A percentile compares a stretch with the other conserved stretches of the same genome.
phyloP scores from a whole-genome alignment of 1,140 invertebrate species.

The Aphaenogaster rudis region DNA sequence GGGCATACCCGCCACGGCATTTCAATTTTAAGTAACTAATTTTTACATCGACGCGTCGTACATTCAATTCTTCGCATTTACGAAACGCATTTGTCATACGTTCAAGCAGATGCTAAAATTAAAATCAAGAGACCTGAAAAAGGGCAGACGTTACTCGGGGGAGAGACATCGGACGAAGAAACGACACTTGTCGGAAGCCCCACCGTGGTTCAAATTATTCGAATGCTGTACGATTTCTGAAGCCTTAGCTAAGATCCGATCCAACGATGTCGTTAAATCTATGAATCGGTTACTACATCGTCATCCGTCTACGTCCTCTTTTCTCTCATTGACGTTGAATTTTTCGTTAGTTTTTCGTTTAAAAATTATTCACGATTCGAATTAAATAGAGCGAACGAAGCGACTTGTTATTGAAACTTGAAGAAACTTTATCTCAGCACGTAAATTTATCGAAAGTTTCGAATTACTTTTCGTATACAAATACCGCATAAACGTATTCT shows the following conservation, averaged over 20 bases:
- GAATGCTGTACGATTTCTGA: slow-evolving; percentile 86
- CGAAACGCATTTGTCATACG: slow-evolving; percentile 1
- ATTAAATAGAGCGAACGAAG: neutral
- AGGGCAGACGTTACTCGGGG: slow-evolving; percentile 2
- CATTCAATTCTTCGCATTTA: neutral
- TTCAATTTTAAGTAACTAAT: slow-evolving; percentile 37
- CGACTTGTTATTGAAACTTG: slow-evolving; percentile 5
- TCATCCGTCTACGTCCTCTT: neutral
- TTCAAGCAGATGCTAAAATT: neutral
- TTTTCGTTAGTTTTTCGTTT: neutral
- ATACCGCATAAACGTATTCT: slow-evolving; percentile 32
- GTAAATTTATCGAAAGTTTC: slow-evolving; percentile 32
- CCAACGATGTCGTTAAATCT: slow-evolving; percentile 74
- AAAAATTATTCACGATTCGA: neutral
- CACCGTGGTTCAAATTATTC: slow-evolving; percentile 84
- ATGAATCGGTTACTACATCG: slow-evolving; percentile 79
- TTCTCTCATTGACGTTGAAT: neutral
- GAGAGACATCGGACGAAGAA: slow-evolving; percentile 7
- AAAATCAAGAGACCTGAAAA: slow-evolving; percentile 36
- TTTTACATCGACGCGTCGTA: neutral
- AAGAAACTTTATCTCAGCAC: neutral
- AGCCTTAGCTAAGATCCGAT: slow-evolving; percentile 83
- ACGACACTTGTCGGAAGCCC: slow-evolving; percentile 78
- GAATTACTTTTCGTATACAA: slow-evolving; percentile 40
- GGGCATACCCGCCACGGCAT: neutral